Conservation (phyloP, 2,113 vertebrate genomes). For the Alaudala cheleensis region DNA sequence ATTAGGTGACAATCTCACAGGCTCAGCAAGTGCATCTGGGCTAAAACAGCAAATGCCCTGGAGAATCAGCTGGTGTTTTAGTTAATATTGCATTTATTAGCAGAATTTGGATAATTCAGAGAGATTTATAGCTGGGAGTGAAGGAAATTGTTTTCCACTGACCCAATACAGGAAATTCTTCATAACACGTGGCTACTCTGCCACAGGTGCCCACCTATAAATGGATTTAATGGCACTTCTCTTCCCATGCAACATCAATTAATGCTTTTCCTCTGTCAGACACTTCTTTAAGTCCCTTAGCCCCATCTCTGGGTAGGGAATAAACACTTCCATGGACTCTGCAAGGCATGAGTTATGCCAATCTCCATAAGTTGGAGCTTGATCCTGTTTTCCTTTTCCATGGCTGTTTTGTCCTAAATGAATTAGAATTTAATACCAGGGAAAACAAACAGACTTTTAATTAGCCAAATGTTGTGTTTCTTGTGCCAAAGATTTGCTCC, state of each 20-base stretch:
- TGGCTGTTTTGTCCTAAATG: background rate
- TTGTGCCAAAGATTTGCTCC: background rate
- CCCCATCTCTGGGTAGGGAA: background rate
- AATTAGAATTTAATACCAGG: background rate
- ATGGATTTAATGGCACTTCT: background rate
- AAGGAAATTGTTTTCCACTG: background rate
- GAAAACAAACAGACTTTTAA: background rate
- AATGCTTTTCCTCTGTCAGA: background rate
- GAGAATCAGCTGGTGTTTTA: background rate
- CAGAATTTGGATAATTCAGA: background rate
- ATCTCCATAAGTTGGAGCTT: fast-evolving
- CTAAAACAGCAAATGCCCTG: background rate
- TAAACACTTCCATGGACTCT: background rate
- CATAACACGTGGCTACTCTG: background rate
- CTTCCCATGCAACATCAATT: background rate
- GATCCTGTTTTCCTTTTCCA: background rate
- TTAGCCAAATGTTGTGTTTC: background rate
- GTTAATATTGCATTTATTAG: background rate
- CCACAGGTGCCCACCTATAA: background rate
- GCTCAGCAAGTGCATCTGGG: background rate
- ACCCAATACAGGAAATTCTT: background rate
- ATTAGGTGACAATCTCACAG: background rate
- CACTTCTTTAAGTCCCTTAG: background rate
- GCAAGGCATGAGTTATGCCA: background rate
- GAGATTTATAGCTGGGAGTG: background rate